A percentile compares a stretch with the other conserved stretches of the same genome.
These are phyloP conservation scores for Dryadula phaetusa DNA, from an alignment of 2,888 invertebrate species.

Conservation along the genomic window DNA sequence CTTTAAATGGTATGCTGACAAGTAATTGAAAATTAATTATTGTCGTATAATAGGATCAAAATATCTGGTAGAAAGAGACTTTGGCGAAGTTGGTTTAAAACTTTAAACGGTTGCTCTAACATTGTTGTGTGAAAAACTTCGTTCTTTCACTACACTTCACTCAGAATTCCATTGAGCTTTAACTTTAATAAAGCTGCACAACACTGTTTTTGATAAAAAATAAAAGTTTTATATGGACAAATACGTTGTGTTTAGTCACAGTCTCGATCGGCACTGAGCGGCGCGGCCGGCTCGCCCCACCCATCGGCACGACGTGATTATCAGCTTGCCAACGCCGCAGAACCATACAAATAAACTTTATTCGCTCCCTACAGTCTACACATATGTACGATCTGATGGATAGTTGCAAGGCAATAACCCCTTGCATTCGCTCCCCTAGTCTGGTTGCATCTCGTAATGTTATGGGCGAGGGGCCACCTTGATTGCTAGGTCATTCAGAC, in stretches of 20 bases:
- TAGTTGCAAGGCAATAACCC: slow-evolving; percentile 81
- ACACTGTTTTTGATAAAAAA: slow-evolving; percentile 31
- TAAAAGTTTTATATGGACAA: slow-evolving; percentile 34
- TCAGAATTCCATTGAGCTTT: slow-evolving; percentile 37
- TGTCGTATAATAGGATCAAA: slow-evolving; percentile 79
- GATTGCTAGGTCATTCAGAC: slow-evolving; percentile 64
- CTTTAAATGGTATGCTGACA: slow-evolving; percentile 27
- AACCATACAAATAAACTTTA: slow-evolving; percentile 81
- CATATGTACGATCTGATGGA: slow-evolving; percentile 72
- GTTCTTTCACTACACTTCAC: slow-evolving; percentile 36
- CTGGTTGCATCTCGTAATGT: slow-evolving; percentile 76
- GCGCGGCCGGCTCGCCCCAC: slow-evolving; percentile 71
- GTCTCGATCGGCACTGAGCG: slow-evolving; percentile 69
- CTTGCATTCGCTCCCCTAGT: slow-evolving; percentile 76
- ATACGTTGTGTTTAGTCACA: slow-evolving; percentile 57
- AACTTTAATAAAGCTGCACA: slow-evolving; percentile 28
- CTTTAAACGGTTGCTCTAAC: slow-evolving; percentile 75
- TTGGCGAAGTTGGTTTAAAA: slow-evolving; percentile 72
- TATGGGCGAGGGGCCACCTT: slow-evolving; percentile 73
- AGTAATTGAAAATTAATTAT: slow-evolving; percentile 59
- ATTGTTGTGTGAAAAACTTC: slow-evolving; percentile 62
- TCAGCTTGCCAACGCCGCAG: slow-evolving; percentile 70
- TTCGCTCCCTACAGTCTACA: slow-evolving; percentile 70
- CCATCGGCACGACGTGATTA: slow-evolving; percentile 74
- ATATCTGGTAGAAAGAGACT: slow-evolving; percentile 72